Evolutionary conservation across 2,888 invertebrate species (phyloP).

Genomic region (Lingula anatina): DNA sequence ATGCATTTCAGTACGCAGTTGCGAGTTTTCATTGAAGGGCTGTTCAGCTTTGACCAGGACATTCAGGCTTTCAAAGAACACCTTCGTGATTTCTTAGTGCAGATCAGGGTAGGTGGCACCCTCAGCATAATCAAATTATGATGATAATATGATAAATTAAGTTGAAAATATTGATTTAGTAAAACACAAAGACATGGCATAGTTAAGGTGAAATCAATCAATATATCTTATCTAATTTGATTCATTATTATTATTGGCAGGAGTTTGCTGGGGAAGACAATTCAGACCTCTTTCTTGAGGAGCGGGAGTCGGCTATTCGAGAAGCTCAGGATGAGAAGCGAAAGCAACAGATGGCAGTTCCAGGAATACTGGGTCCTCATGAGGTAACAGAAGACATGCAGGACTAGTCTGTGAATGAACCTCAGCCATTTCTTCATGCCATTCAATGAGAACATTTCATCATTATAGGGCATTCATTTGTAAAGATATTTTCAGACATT

Average conservation of each 20-base stretch:
- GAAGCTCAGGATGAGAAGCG: slow-evolving; percentile 91
- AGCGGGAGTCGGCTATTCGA: slow-evolving; percentile 83
- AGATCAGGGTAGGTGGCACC: slow-evolving; percentile 89
- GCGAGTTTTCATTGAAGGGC: slow-evolving; percentile 81
- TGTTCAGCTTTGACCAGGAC: slow-evolving; percentile 96
- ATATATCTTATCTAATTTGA: too few relatives aligned
- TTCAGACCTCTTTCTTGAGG: slow-evolving; percentile 94
- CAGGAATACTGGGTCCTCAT: slow-evolving; percentile 68
- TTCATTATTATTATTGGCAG: too few relatives aligned
- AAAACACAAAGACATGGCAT: too few relatives aligned
- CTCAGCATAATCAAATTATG: too few relatives aligned
- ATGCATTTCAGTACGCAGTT: slow-evolving; percentile 73
- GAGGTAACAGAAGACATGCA: slow-evolving; percentile 52
- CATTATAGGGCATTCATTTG: too few relatives aligned
- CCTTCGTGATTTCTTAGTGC: slow-evolving; percentile 96
- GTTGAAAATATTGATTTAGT: too few relatives aligned
- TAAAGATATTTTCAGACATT: too few relatives aligned
- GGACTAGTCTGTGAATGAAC: too few relatives aligned
- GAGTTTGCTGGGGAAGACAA: slow-evolving; percentile 99
- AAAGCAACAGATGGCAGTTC: slow-evolving; percentile 86
- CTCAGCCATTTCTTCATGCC: too few relatives aligned
- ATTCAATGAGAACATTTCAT: too few relatives aligned
- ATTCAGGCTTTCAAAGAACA: slow-evolving; percentile 97
- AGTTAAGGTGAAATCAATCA: too few relatives aligned
- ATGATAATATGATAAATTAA: too few relatives aligned